A percentile compares a stretch with the other conserved stretches of the same genome.
These are phyloP conservation scores for Phorcus lineatus DNA, from an alignment of 2,888 invertebrate species.

Conservation along the genomic window DNA sequence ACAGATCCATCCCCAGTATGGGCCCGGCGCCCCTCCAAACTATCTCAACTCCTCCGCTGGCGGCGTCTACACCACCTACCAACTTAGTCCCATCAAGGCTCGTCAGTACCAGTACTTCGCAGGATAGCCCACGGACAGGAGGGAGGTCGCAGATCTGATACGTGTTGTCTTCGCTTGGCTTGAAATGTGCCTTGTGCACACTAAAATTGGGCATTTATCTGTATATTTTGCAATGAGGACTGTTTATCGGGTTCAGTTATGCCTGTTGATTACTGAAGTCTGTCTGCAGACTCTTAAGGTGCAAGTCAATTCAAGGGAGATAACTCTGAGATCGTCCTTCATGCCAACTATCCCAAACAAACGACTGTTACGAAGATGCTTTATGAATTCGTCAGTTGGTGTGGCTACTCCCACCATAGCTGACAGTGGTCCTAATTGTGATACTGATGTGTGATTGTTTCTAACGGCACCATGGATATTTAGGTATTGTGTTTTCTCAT, in stretches of 20 bases:
- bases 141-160: not conserved
- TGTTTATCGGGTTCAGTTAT: not conserved
- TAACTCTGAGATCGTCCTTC: not conserved
- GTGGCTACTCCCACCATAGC: not conserved
- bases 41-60: slow-evolving; percentile 64
- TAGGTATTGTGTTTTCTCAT: not conserved
- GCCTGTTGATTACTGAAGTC: too few relatives aligned
- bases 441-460: slow-evolving; percentile 15
- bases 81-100: slow-evolving; percentile 83
- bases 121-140: slow-evolving; percentile 30
- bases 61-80: slow-evolving; percentile 81
- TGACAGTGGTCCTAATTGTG: not conserved
- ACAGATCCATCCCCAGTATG: slow-evolving; percentile 77
- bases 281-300: not conserved
- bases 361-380: not conserved
- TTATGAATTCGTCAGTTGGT: not conserved
- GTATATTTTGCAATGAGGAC: slow-evolving; percentile 15
- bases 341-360: not conserved
- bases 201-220: slow-evolving; percentile 5
- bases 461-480: not conserved
- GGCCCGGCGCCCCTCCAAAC: slow-evolving; percentile 76
- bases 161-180: slow-evolving; percentile 1
- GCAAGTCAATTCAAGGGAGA: slow-evolving; percentile 6
- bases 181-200: not conserved
- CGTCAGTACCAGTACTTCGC: slow-evolving; percentile 79